A percentile compares a stretch with the other conserved stretches of the same genome.
phyloP scores from a whole-genome alignment of 2,888 invertebrate genomes.

The Chironomus tentans region DNA sequence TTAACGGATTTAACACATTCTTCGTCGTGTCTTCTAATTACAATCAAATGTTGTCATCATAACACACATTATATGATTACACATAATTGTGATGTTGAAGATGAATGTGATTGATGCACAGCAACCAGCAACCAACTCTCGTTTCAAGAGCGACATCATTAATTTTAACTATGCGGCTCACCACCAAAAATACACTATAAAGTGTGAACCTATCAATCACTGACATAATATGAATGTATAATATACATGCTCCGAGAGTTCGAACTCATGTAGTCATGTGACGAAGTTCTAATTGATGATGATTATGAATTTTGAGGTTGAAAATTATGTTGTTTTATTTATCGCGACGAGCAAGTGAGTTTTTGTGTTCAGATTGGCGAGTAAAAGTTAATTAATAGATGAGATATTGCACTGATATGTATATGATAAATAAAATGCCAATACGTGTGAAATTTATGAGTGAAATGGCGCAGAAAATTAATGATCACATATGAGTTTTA shows the following conservation, averaged over 20 bases:
- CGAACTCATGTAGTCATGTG: neutral
- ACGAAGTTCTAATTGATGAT: constrained; percentile 4
- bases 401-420: no score
- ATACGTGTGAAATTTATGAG: neutral
- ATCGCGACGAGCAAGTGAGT: no score
- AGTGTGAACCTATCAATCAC: constrained; percentile 21
- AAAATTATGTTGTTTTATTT: neutral
- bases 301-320: neutral
- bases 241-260: neutral
- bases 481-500: neutral
- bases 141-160: neutral
- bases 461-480: neutral
- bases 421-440: no score
- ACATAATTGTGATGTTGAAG: neutral
- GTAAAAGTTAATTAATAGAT: no score
- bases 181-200: constrained; percentile 9
- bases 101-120: constrained; percentile 21
- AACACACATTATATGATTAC: neutral
- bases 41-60: constrained; percentile 1
- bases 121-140: constrained; percentile 7
- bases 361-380: no score
- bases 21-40: constrained; percentile 1
- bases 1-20: neutral
- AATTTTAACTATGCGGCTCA: constrained; percentile 9
- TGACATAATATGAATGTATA: neutral